phyloP scores from a whole-genome alignment of 1,140 invertebrate genomes.

The Drosophila paulistorum region DNA sequence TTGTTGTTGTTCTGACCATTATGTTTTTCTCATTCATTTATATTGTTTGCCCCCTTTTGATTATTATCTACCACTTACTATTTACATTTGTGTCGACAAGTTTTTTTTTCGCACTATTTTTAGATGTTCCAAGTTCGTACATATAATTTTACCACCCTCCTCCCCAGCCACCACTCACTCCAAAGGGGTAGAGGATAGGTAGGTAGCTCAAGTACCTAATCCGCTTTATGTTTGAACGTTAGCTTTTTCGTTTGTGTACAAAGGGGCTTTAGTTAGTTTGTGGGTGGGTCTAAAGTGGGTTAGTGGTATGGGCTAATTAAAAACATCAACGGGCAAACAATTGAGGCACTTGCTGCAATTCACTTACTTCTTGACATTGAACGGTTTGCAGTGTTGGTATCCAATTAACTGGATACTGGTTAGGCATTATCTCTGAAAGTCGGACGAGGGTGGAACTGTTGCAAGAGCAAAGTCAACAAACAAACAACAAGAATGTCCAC shows the following conservation, averaged over 20 bases:
- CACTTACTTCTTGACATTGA: conserved; percentile 82
- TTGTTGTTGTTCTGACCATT: not conserved
- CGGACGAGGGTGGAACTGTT: conserved; percentile 4
- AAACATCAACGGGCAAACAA: conserved; percentile 15
- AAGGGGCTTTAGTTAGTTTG: not conserved
- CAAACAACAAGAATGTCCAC: not conserved
- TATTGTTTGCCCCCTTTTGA: conserved; percentile 1
- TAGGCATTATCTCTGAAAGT: conserved; percentile 62
- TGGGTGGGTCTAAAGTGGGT: not conserved
- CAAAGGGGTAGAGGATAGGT: not conserved
- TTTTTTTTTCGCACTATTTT: conserved; percentile 9
- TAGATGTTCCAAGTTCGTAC: not conserved
- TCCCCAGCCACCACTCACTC: not conserved
- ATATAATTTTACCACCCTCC: conserved; percentile 7
- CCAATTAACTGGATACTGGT: conserved; percentile 61
- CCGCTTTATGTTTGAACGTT: conserved; percentile 18
- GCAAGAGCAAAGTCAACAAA: conserved; percentile 8
- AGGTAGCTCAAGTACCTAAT: conserved; percentile 35
- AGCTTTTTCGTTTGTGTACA: conserved; percentile 12
- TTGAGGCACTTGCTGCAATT: conserved; percentile 8
- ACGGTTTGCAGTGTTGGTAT: conserved; percentile 53
- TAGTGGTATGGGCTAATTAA: conserved; percentile 8
- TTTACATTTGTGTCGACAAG: conserved; percentile 4
- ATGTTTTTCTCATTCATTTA: conserved; percentile 2
- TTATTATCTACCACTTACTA: conserved; percentile 6